Conservation (phyloP, 1,140 invertebrate genomes). For the Saxidomus purpurata region DNA sequence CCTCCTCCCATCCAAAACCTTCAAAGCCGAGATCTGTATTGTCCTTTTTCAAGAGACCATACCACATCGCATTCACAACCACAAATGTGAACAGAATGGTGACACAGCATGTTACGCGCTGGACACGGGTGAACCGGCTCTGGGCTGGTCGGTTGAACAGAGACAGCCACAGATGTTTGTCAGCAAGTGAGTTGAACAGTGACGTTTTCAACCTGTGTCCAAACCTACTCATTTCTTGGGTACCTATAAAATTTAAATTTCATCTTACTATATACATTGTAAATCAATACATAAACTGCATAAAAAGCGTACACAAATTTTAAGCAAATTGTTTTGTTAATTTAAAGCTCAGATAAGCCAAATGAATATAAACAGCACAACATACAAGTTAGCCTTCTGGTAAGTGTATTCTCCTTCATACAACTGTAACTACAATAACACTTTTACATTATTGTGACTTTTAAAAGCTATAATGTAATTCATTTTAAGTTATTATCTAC, state of each 20-base stretch:
- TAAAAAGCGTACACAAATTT: no score
- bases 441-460: no score
- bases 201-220: conserved; percentile 39
- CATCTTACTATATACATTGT: no score
- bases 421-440: no score
- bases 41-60: conserved; percentile 79
- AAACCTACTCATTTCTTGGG: conserved; percentile 65
- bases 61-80: conserved; percentile 83
- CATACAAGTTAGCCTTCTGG: no score
- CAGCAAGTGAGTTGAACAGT: conserved; percentile 71
- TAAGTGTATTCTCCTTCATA: no score
- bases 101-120: conserved; percentile 82
- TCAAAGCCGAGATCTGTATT: conserved; percentile 39
- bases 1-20: conserved; percentile 81
- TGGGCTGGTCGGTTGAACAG: conserved; percentile 80
- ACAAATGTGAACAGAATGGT: conserved; percentile 83
- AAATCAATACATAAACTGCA: no score
- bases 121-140: conserved; percentile 83
- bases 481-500: no score
- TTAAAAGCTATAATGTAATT: no score
- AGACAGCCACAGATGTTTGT: conserved; percentile 83
- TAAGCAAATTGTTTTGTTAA: no score
- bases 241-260: conserved; percentile 38
- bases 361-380: no score
- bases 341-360: no score